Evolutionary conservation across 23 tunicate species (phyloP).

Genomic region (Ascidia mentula): DNA sequence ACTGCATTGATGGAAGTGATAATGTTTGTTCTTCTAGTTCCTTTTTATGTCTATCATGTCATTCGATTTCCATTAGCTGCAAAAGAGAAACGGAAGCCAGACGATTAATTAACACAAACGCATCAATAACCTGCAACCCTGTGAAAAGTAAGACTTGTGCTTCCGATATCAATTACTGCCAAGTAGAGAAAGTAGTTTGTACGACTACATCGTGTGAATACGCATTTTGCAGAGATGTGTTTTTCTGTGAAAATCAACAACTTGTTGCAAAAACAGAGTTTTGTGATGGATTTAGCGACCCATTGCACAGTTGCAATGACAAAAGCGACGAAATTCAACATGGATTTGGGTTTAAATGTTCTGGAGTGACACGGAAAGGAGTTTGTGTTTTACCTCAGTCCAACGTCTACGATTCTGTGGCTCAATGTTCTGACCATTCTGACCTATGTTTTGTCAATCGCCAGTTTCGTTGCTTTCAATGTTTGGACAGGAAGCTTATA

Average conservation of each 20-base stretch:
- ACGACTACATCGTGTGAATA: neutral
- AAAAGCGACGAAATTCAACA: conserved; percentile 59
- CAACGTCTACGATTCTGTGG: conserved; percentile 28
- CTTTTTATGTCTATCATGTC: neutral
- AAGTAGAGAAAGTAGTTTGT: neutral
- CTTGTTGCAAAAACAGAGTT: conserved; percentile 19
- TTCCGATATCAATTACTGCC: neutral
- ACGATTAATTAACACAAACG: neutral
- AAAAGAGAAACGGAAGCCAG: neutral
- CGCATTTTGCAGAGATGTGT: neutral
- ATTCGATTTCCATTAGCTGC: neutral
- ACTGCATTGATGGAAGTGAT: neutral
- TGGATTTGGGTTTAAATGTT: conserved; percentile 57
- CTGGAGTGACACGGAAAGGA: conserved; percentile 17
- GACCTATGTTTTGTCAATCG: conserved; percentile 32
- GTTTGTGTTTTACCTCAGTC: conserved; percentile 64
- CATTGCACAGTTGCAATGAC: conserved; percentile 61
- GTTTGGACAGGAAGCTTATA: neutral
- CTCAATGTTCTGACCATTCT: conserved; percentile 37
- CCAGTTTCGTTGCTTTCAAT: conserved; percentile 19
- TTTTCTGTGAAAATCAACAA: conserved; percentile 51
- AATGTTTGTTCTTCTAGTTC: neutral
- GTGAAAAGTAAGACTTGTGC: neutral
- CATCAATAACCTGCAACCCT: neutral
- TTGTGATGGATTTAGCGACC: conserved; percentile 54